These are phyloP conservation scores for Chrysemys picta DNA, from an alignment of 2,113 vertebrate species.

Conservation along the genomic window DNA sequence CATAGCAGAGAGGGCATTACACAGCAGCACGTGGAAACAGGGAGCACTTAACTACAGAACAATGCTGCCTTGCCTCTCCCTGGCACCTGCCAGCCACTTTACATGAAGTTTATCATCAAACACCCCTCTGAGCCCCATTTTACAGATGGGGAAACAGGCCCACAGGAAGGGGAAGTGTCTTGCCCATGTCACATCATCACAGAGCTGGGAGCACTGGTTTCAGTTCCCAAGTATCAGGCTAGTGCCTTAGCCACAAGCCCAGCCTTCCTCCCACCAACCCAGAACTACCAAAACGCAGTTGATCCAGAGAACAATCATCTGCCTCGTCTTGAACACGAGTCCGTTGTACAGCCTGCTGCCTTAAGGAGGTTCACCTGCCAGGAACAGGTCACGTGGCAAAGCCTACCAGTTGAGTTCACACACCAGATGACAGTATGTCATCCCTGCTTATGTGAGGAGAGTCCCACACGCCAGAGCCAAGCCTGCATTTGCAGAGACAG, in stretches of 20 bases:
- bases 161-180: not conserved
- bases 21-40: not conserved
- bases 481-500: not conserved
- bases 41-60: not conserved
- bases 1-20: slow-evolving; percentile 27
- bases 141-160: not conserved
- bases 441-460: not conserved
- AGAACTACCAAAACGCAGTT: not conserved
- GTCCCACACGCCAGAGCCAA: not conserved
- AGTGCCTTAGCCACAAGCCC: no score
- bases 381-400: not conserved
- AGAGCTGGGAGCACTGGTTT: not conserved
- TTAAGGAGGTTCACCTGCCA: no score
- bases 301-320: not conserved
- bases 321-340: not conserved
- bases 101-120: not conserved
- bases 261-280: not conserved
- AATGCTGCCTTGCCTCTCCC: not conserved
- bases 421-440: not conserved
- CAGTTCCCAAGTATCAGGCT: no score
- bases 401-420: not conserved
- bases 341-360: not conserved
- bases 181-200: not conserved
- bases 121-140: not conserved
- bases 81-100: not conserved